Percentiles rank a stretch among this genome's conserved stretches.
phyloP scores from a whole-genome alignment of 2,113 vertebrate genomes.

The Dromas ardeola region DNA sequence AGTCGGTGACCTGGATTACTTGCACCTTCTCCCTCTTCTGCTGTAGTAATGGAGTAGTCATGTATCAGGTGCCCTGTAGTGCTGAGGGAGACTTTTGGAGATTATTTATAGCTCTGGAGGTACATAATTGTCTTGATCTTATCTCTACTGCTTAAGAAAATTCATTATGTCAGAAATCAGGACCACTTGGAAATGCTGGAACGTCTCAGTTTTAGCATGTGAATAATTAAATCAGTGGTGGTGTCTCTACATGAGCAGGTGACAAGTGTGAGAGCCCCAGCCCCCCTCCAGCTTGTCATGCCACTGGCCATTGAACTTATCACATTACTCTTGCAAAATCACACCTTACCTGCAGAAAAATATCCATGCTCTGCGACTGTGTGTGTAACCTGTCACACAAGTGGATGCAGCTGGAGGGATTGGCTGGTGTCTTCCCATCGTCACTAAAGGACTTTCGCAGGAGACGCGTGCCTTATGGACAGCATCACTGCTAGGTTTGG shows the following conservation, averaged over 20 bases:
- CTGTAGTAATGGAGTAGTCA: not conserved
- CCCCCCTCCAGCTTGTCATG: not conserved
- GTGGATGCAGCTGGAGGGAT: not conserved
- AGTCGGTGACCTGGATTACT: not conserved
- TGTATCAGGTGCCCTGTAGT: not conserved
- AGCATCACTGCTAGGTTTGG: not conserved
- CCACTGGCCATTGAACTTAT: not conserved
- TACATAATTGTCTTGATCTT: not conserved
- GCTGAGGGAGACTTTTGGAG: not conserved
- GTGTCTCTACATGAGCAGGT: not conserved
- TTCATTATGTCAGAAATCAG: not conserved
- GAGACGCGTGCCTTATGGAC: not conserved
- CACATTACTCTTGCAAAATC: not conserved
- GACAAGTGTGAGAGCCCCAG: not conserved
- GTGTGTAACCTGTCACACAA: not conserved
- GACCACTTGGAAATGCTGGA: not conserved
- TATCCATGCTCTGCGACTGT: rapidly evolving
- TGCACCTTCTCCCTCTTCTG: not conserved
- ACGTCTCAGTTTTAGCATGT: not conserved
- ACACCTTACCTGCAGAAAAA: not conserved
- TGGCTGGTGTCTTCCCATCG: not conserved
- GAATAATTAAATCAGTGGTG: not conserved
- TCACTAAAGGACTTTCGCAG: not conserved
- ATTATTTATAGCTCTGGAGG: not conserved
- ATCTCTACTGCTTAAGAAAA: not conserved